Evolutionary conservation across 1,140 invertebrate species (phyloP).

Genomic region (Drosophila navojoa): DNA sequence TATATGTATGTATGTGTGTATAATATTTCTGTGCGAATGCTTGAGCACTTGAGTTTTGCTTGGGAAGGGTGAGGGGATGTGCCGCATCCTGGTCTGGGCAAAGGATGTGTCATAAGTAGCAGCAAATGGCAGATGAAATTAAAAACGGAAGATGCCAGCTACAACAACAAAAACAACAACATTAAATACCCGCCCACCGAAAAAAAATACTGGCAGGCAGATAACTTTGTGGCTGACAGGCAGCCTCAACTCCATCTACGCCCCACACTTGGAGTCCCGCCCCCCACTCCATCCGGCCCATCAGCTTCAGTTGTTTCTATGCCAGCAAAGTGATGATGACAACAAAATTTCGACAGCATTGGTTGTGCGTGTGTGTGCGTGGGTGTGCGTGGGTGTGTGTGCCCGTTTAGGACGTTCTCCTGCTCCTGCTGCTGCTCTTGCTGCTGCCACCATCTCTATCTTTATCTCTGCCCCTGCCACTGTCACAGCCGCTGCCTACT

Average conservation of each 20-base stretch:
- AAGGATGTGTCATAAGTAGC: constrained; percentile 82
- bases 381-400: constrained; percentile 4
- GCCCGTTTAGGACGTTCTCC: constrained; percentile 6
- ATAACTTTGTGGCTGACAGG: constrained; percentile 79
- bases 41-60: constrained; percentile 26
- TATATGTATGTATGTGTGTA: constrained; percentile 1
- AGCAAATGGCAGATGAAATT: constrained; percentile 81
- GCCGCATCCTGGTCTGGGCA: constrained; percentile 10
- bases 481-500: constrained; percentile 25
- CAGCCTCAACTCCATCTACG: constrained; percentile 27
- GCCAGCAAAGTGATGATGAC: constrained; percentile 78
- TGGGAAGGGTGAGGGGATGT: constrained; percentile 4
- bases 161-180: constrained; percentile 33
- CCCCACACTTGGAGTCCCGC: background rate
- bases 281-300: background rate
- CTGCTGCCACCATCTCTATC: constrained; percentile 27
- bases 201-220: constrained; percentile 52
- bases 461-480: constrained; percentile 25
- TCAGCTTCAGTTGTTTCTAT: constrained; percentile 16
- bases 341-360: constrained; percentile 72
- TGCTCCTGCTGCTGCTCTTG: background rate
- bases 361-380: constrained; percentile 29
- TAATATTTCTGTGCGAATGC: constrained; percentile 19
- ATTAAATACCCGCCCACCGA: constrained; percentile 21
- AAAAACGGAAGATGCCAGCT: constrained; percentile 71